Evolutionary conservation across 2,113 vertebrate species (phyloP), one percentile per base, ranked within the genome.

Genomic region (Embiotoca jacksoni): DNA sequence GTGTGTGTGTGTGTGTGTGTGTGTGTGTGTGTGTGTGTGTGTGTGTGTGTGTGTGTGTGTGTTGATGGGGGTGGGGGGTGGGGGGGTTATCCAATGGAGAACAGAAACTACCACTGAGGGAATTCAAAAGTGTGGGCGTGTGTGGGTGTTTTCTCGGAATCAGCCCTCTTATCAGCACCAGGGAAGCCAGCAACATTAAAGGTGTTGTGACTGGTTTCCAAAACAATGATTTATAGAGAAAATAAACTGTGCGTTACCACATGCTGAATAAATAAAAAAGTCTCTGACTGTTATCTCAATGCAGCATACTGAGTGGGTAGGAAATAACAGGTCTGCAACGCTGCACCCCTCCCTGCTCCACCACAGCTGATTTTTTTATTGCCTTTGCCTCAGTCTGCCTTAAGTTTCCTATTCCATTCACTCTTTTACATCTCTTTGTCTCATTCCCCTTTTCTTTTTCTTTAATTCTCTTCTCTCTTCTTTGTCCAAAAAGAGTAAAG

Each of bases 321-420:
- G 90, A 93, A 92, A 90, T 89, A 91, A 87, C 83, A 89, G 78
- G 73, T 74, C 78, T 81, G 63, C 33, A 56, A 2, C 1, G 8
- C 37, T 0, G 69, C 46, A 50, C 66, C 80, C 71, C 83, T 87
- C 82, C 88, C 80, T 62, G 65, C 46, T 67, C 35, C 6, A 31
- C 55, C 54, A 53, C 1, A 16, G 53, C 49, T 2, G 3, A 62
- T 72, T 54, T 60, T 60, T 46, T 50, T 47, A 39, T n/a, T 14
- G 77, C 69, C 81, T 54, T 78, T 33, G 44, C 56, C 60, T 76
- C 13, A 8, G 35, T 60, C 10, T 33, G 35, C 63, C 10, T 53
- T 65, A n/a, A 2, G 10, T 23, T 61, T 49, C 16, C 47, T 49
- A 56, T 15, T 1, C 23, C 23, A 23, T 44, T 11, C 53, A 35